Percentiles rank a stretch among this genome's conserved stretches.
Conservation (phyloP, 35 echinoderm and acorn worm genomes). For the Lytechinus pictus region DNA sequence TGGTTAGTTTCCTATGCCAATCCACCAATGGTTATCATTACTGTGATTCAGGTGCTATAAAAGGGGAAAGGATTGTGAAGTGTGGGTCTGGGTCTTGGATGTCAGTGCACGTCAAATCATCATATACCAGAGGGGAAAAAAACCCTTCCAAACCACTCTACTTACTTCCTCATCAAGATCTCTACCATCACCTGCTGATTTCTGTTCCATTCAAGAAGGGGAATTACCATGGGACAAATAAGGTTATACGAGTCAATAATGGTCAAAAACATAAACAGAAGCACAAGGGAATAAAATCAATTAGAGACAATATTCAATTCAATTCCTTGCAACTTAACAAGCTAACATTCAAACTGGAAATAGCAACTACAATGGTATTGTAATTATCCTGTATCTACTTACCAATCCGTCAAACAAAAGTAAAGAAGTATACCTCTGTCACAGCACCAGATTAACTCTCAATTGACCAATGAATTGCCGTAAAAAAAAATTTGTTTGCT, state of each 20-base stretch:
- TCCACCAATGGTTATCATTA: background rate
- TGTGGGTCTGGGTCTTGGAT: background rate
- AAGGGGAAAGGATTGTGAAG: background rate
- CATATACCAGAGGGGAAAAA: background rate
- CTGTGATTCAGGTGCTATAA: background rate
- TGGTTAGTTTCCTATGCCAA: background rate
- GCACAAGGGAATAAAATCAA: background rate
- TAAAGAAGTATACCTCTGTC: background rate
- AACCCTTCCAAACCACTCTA: slow-evolving; percentile 26
- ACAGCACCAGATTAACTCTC: too few species aligned
- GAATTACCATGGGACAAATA: slow-evolving; percentile 25
- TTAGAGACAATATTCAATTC: background rate
- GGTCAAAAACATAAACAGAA: background rate
- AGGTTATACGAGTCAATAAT: background rate
- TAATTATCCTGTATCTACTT: background rate
- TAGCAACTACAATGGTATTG: background rate
- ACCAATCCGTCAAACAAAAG: background rate
- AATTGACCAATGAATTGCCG: too few species aligned
- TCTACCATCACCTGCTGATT: slow-evolving; percentile 47
- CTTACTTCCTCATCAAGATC: slow-evolving; percentile 54
- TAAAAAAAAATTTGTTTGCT: too few species aligned
- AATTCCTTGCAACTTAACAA: background rate
- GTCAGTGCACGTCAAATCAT: slow-evolving; percentile 49
- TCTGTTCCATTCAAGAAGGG: slow-evolving; percentile 42
- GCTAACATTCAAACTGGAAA: background rate